Base-by-base conservation (phyloP, 2,888 invertebrate genomes). In the Xylota sylvarum region DNA sequence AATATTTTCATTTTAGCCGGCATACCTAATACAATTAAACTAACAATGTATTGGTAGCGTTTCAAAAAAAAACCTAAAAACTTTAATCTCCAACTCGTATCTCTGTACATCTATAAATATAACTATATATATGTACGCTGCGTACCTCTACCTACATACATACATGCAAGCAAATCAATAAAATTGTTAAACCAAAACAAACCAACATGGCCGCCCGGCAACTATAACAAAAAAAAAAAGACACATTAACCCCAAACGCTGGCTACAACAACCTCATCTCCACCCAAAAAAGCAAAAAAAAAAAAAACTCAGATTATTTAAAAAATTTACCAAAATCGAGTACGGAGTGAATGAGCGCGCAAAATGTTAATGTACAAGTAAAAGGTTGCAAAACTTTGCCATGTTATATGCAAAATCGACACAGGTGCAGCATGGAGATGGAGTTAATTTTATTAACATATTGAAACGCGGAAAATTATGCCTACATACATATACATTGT, bases 161-260 rank as follows among this genome's bases (percentile, higher is more conserved):
- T 69, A 69, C 55, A 73, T 78, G 77, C 55, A 86, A 76, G 72
- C 67, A 86, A 82, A 86, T 86, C 81, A 77, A 86, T 86, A 86
- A 82, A 78, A 76, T 81, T 85, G 85, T 85, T 85, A 81, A 81
- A 55, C 78, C 52, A 70, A 78, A 78, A 60, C 67, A 69, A 77
- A 30, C 76, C 80, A 85, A 85, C 58, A 85, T 85, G 85, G 85
- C 85, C 85, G 85, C 85, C 81, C 76, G 43, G 58, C 85, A 77
- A 85, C 74, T 80, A 74, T 23, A 62, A 55, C 37, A 58, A 72
- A 48, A 73, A 50, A 32, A 48, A 23, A 56, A 56, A 70, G 46
- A 65, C 19, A 52, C 40, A 62, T 50, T 55, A 58, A 70, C 62
- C 64, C 62, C 58, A 69, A 77, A 60, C 12, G 43, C 10, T 64